Conservation (phyloP, 2,888 invertebrate species). For the Hypselothyrea guttata region DNA sequence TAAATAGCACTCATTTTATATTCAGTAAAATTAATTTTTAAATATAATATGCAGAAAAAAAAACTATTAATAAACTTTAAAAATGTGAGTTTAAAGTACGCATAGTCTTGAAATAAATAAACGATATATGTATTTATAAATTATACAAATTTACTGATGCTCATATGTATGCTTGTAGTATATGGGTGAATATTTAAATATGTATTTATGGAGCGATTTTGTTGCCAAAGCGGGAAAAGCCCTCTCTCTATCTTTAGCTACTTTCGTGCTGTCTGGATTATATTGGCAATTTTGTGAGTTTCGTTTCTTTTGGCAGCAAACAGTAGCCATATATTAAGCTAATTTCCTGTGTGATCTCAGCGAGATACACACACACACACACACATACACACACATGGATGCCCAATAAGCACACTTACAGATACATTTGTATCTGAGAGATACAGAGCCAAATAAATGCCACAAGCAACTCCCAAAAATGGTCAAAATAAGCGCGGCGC, state of each 20-base stretch:
- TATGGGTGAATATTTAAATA: not conserved
- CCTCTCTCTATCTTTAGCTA: conserved; percentile 10
- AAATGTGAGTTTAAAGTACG: too few relatives aligned
- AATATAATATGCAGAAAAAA: too few relatives aligned
- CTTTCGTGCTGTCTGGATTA: conserved; percentile 6
- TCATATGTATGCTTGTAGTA: not conserved
- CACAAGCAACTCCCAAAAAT: conserved; percentile 58
- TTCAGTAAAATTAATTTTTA: too few relatives aligned
- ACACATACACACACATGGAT: conserved; percentile 2
- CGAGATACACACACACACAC: conserved; percentile 12
- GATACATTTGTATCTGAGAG: conserved; percentile 23
- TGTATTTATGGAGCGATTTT: not conserved
- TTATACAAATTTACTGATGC: too few relatives aligned
- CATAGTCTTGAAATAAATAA: too few relatives aligned
- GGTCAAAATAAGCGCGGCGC: conserved; percentile 55
- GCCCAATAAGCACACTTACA: conserved; percentile 9
- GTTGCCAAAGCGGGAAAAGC: not conserved
- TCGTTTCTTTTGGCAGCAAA: conserved; percentile 28
- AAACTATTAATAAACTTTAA: too few relatives aligned
- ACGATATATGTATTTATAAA: too few relatives aligned
- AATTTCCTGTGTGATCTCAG: conserved; percentile 74
- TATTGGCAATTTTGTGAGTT: conserved; percentile 24
- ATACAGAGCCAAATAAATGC: conserved; percentile 39
- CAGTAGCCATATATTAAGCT: conserved; percentile 48
- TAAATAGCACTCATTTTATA: too few relatives aligned